Percentiles rank a stretch among this genome's conserved stretches.
phyloP scores from a whole-genome alignment of 2,113 vertebrate species.

The Leuciscus idus region DNA sequence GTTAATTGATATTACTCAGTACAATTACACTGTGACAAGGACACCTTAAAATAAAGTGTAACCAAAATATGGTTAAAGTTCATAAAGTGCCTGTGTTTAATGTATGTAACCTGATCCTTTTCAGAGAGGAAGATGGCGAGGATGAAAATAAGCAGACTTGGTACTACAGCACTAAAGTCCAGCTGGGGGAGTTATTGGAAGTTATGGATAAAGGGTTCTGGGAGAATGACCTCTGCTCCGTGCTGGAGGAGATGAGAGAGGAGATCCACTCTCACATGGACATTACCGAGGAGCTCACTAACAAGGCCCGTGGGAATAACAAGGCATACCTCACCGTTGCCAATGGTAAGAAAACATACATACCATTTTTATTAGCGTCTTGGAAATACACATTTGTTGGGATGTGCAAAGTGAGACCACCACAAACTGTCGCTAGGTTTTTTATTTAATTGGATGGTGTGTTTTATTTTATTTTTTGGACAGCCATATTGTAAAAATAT shows the following conservation, averaged over 20 bases:
- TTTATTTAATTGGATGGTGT: too few relatives aligned
- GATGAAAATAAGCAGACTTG: constrained; percentile 91
- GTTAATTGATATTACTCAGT: too few relatives aligned
- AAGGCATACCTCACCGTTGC: constrained; percentile 90
- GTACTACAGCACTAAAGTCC: constrained; percentile 95
- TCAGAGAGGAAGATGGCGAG: constrained; percentile 91
- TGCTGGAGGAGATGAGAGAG: constrained; percentile 89
- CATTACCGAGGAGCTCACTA: constrained; percentile 93
- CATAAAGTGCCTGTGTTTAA: background rate
- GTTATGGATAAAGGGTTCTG: constrained; percentile 91
- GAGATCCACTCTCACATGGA: constrained; percentile 95
- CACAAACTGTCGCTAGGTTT: too few relatives aligned
- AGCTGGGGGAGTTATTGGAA: constrained; percentile 88
- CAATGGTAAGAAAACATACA: constrained; percentile 80
- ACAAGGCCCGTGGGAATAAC: constrained; percentile 90
- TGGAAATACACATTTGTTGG: background rate
- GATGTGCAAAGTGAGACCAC: background rate
- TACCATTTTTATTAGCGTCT: background rate
- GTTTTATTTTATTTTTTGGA: background rate
- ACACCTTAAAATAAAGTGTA: too few relatives aligned
- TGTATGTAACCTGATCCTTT: background rate
- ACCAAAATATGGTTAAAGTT: background rate
- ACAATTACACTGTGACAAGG: too few relatives aligned
- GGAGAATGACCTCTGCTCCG: constrained; percentile 90
- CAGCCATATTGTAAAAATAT: background rate